Base-by-base conservation (phyloP, 2,888 invertebrate genomes). In the Polyommatus iphigenia region DNA sequence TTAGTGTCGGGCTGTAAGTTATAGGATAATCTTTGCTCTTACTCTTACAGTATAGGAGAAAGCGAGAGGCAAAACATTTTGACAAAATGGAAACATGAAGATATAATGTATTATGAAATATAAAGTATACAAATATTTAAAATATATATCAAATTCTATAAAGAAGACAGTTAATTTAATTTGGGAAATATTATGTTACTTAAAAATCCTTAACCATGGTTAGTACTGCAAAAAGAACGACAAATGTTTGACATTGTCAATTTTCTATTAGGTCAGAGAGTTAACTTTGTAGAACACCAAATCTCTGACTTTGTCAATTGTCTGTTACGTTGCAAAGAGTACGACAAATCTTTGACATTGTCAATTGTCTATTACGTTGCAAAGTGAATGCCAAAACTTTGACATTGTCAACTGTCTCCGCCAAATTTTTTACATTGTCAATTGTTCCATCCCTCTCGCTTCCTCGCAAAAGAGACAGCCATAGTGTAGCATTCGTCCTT, bases 401-500 rank as follows among this genome's bases (percentile, higher is more conserved):
- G 6, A n/a, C 20, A 20, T 59, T 59, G 20, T 59, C 15, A 50
- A 50, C 15, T 15, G 50, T 15, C 50, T 46, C 13, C 2, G 46
- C 13, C 0, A 46, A 36, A 6, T 36, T 6, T 36, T 13, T 46
- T 3, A 57, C 20, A 59, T 59, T 59, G 59, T 59, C 20, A 59
- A 59, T 7, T n/a, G 50, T 54, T 59, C 67, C 6, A 67, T 32
- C 73, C 20, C 10, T 24, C 73, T 73, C 73, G 13, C 41, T 46
- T 41, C 10, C 73, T 50, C 73, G 20, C 46, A 73, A n/a, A 20
- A 13, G 20, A 41, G 73, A 73, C 41, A 73, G 82, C 79, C 84
- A 85, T 81, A 81, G 83, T 78, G 82, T 87, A 92, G 91, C 86
- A 86, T 81, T 90, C 93, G 93, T 93, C 93, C 93, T 91, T 90